Percentiles rank a stretch among this genome's conserved stretches.
phyloP scores from a whole-genome alignment of 2,888 invertebrate genomes.

The Cantharis flavilabris region DNA sequence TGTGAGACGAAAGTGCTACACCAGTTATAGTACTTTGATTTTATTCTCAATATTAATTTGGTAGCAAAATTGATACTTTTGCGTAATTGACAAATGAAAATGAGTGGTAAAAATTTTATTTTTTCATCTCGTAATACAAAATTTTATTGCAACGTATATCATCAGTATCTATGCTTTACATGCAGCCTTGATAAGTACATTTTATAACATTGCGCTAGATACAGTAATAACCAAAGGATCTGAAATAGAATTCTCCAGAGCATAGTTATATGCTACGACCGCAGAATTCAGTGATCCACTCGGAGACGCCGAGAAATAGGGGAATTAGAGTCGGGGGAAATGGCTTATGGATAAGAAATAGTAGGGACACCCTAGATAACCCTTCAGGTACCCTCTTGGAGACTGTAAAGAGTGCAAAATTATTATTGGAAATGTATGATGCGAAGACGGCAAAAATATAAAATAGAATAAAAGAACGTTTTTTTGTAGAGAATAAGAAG shows the following conservation, averaged over 20 bases:
- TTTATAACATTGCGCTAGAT: conserved; percentile 24
- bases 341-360: conserved; percentile 31
- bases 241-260: conserved; percentile 30
- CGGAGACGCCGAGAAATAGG: conserved; percentile 26
- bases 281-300: conserved; percentile 26
- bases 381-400: conserved; percentile 30
- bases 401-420: conserved; percentile 25
- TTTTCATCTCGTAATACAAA: not conserved
- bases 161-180: not conserved
- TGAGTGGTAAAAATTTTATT: not conserved
- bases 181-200: conserved; percentile 11
- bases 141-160: not conserved
- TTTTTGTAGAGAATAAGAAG: not conserved
- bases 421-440: conserved; percentile 29
- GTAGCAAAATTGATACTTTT: no score
- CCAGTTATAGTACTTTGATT: no score
- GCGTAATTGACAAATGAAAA: not conserved
- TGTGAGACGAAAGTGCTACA: no score
- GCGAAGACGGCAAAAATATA: conserved; percentile 21
- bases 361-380: conserved; percentile 31
- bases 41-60: not conserved
- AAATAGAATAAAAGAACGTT: conserved; percentile 8
- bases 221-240: conserved; percentile 27
- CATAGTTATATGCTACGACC: conserved; percentile 30
- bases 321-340: conserved; percentile 28